Base-by-base conservation (phyloP, 2,113 vertebrate species). In the Atractosteus spatula region DNA sequence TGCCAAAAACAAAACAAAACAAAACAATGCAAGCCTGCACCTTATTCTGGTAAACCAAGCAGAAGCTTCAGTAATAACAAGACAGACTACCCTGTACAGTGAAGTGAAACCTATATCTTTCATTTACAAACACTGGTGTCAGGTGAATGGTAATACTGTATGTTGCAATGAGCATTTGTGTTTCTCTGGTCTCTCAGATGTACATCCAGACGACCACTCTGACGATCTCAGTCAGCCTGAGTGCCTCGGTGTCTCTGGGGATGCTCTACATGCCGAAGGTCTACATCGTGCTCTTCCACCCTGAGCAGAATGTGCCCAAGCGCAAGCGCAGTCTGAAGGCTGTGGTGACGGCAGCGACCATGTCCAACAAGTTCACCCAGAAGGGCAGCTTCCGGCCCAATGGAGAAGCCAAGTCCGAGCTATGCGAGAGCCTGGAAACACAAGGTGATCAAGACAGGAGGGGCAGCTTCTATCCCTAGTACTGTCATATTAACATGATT, bases 261-360 rank as follows among this genome's bases (percentile, higher is more conserved):
- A 96, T 98, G 96, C 96, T 98, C 86, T 98, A 98, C 90, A 94
- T 98, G 95, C 96, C 96, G 70, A 98, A 98, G 88, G 96, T 97
- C 84, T 98, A 97, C 83, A 92, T 98, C 86, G 95, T 98, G 82
- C 95, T 98, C 83, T 93, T 98, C 88, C 96, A 98, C 77, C 96
- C 96, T 10, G 96, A 97, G 89, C 96, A 97, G 91, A 98, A 98
- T 43, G 94, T 98, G 71, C 94, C 96, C 81, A 98, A 98, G 84
- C 95, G 95, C 84, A 98, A 98, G 85, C 93, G 96, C 74, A 98
- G 96, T 83, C 95, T 98, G 84, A 98, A 97, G 82, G 96, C 96
- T 0, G 96, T 98, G 74, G 96, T 97, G 86, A 98, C 96, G 0
- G 96, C 96, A 0, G 96, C 96, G 79, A 95, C 96, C 79, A 98